Conservation (phyloP, 2,888 invertebrate species). For the Catocala nupta region DNA sequence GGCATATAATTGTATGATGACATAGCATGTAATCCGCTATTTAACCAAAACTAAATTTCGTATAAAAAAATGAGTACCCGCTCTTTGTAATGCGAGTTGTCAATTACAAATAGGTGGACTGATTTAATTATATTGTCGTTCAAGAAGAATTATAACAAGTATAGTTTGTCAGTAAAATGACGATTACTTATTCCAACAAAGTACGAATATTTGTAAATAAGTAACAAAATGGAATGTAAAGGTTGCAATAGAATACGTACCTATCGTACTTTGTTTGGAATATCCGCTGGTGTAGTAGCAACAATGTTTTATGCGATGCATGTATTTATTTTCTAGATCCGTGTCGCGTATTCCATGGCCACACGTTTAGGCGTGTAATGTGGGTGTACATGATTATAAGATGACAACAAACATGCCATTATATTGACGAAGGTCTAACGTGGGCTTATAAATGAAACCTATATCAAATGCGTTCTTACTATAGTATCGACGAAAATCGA, state of each 20-base stretch:
- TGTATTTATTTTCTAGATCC: conserved; percentile 7
- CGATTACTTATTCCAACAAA: too few species aligned
- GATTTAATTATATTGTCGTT: too few species aligned
- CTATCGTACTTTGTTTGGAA: not conserved
- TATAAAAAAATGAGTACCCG: not conserved
- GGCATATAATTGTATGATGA: conserved; percentile 16
- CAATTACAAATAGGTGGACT: too few species aligned
- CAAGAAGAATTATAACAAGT: too few species aligned
- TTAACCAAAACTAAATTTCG: conserved; percentile 16
- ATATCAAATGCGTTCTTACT: conserved; percentile 29
- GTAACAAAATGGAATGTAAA: too few species aligned
- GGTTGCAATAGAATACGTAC: too few species aligned
- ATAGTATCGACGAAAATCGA: conserved; percentile 30
- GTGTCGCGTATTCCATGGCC: conserved; percentile 24
- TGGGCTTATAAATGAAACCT: conserved; percentile 34
- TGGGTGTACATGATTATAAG: conserved; percentile 38
- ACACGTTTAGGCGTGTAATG: conserved; percentile 14
- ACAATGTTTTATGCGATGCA: not conserved
- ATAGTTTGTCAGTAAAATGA: too few species aligned
- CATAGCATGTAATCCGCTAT: conserved; percentile 17
- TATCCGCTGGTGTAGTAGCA: not conserved
- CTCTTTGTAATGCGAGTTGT: not conserved
- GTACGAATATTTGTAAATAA: too few species aligned
- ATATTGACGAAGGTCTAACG: conserved; percentile 44
- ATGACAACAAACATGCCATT: conserved; percentile 44